Conservation (phyloP, 2,113 vertebrate genomes). For the Passer domesticus region DNA sequence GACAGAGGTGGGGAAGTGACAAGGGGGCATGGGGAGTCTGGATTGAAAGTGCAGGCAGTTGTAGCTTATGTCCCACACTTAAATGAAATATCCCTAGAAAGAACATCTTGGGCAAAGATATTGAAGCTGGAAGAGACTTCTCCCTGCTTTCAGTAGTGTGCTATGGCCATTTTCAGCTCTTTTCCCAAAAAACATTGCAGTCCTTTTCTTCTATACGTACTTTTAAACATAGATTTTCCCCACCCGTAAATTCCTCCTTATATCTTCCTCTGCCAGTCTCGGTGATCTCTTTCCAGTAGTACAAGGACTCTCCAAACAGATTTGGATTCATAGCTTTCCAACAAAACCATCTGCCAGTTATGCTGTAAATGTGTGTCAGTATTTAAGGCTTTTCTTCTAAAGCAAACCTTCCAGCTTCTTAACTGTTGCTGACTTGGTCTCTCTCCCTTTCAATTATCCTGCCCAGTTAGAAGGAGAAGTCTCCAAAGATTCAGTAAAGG, state of each 20-base stretch:
- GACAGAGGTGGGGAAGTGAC: background rate
- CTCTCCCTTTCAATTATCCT: background rate
- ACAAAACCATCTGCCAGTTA: background rate
- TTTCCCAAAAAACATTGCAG: background rate
- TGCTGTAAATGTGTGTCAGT: background rate
- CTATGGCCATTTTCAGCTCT: background rate
- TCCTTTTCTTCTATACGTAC: background rate
- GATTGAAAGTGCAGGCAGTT: background rate
- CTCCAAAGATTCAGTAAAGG: background rate
- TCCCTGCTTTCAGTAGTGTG: background rate
- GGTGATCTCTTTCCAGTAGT: background rate
- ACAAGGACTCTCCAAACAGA: background rate
- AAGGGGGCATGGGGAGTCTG: background rate
- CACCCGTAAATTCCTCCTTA: background rate
- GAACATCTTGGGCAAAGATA: background rate
- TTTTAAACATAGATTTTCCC: background rate
- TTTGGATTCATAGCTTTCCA: background rate
- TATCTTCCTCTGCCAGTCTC: background rate
- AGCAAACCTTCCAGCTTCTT: background rate
- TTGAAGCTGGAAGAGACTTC: background rate
- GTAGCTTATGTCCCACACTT: background rate
- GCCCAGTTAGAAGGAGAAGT: background rate
- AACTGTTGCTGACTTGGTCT: background rate
- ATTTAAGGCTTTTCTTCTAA: background rate
- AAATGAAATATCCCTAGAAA: background rate